phyloP scores from a whole-genome alignment of 2,113 vertebrate genomes.

The Calidris pugnax region DNA sequence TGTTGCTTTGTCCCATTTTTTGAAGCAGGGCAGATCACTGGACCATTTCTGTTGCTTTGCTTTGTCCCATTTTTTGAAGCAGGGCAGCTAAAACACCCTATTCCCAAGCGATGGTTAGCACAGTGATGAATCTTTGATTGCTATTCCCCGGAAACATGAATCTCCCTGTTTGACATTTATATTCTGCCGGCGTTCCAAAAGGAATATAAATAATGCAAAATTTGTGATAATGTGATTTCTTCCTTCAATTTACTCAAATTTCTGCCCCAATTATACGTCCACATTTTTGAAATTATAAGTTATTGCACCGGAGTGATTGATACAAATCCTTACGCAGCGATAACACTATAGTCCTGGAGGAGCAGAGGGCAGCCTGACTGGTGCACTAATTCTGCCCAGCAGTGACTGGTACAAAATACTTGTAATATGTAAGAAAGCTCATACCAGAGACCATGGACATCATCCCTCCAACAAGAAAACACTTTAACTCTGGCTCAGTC shows the following conservation, averaged over 20 bases:
- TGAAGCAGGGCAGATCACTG: neutral
- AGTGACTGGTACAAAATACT: neutral
- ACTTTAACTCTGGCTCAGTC: neutral
- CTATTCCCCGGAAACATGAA: neutral
- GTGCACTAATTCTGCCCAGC: neutral
- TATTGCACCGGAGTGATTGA: neutral
- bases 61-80: neutral
- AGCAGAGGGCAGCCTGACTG: neutral
- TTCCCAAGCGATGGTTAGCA: neutral
- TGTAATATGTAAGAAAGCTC: neutral
- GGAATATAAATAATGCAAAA: slow-evolving; percentile 63
- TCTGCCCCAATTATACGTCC: neutral
- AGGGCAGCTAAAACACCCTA: neutral
- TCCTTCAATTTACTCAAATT: slow-evolving; percentile 21
- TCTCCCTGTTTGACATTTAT: slow-evolving; percentile 45
- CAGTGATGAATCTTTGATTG: slow-evolving; percentile 45
- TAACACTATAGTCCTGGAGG: neutral
- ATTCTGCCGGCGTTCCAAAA: slow-evolving; percentile 48
- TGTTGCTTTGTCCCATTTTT: neutral
- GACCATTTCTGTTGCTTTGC: neutral
- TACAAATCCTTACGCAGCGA: neutral
- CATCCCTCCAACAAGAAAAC: neutral
- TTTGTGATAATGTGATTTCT: slow-evolving; percentile 47
- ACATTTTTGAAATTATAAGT: neutral
- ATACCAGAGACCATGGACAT: neutral